Percentiles rank a stretch among this genome's conserved stretches.
These are phyloP conservation scores for Nothocercus nigrocapillus DNA, from an alignment of 2,113 vertebrate species.

Conservation along the genomic window DNA sequence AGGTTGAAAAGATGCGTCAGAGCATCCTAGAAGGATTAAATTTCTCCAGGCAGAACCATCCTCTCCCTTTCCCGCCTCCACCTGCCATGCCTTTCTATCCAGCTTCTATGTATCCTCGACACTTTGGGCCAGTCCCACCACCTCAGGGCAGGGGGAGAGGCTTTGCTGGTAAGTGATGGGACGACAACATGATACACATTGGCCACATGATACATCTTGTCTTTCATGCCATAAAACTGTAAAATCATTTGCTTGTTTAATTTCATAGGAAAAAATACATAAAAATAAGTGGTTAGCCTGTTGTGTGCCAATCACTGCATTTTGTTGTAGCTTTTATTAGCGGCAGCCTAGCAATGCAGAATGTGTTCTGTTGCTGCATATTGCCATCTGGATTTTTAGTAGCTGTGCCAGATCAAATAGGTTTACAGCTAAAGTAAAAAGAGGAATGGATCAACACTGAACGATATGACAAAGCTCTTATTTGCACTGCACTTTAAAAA, in stretches of 20 bases:
- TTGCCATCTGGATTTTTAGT: neutral
- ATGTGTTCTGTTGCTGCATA: neutral
- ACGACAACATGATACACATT: accelerated
- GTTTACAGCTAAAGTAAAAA: neutral
- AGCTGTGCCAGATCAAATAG: constrained; percentile 6
- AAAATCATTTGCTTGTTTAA: neutral
- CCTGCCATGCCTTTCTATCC: constrained; percentile 93
- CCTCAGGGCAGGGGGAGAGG: constrained; percentile 87
- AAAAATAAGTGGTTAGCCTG: neutral
- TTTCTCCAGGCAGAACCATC: constrained; percentile 89
- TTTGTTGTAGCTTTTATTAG: neutral
- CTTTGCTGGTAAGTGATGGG: constrained; percentile 84
- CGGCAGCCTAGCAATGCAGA: neutral
- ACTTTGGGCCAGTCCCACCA: constrained; percentile 87
- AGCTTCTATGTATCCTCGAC: constrained; percentile 86
- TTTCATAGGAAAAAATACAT: neutral
- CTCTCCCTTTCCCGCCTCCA: constrained; percentile 86
- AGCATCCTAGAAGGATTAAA: constrained; percentile 95
- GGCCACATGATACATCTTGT: accelerated
- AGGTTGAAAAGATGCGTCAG: constrained; percentile 96
- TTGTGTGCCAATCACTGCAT: neutral
- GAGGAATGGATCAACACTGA: neutral
- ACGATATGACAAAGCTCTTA: neutral
- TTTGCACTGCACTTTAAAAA: neutral
- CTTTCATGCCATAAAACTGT: neutral